These are phyloP conservation scores for Poliocrania exsul DNA, from an alignment of 2,797 vertebrate genomes.

Conservation along the genomic window DNA sequence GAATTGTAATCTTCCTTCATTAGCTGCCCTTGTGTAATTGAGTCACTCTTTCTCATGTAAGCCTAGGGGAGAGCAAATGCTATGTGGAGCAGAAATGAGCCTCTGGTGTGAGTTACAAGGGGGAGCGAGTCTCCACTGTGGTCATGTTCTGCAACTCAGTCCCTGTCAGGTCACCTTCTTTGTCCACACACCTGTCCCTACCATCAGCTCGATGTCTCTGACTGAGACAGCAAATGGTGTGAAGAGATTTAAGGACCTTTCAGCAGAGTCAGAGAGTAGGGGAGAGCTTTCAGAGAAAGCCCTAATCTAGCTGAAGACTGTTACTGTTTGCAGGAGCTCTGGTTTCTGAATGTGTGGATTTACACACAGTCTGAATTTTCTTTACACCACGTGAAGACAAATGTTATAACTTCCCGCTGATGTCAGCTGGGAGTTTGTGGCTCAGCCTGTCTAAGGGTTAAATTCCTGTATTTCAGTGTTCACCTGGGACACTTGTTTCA, in stretches of 20 bases:
- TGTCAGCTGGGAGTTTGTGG: not conserved
- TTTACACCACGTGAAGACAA: not conserved
- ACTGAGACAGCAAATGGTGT: not conserved
- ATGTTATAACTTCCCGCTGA: not conserved
- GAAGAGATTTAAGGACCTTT: not conserved
- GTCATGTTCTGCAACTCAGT: not conserved
- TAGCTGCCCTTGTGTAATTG: not conserved
- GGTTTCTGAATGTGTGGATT: not conserved
- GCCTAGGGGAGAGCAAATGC: not conserved
- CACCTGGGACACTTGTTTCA: not conserved
- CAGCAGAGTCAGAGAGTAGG: not conserved
- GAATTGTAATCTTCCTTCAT: constrained; percentile 24
- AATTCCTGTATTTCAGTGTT: not conserved
- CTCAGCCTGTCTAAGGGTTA: not conserved
- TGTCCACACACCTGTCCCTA: not conserved
- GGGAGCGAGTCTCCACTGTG: rapidly evolving
- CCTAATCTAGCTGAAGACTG: not conserved
- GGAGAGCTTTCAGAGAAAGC: not conserved
- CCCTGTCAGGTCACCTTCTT: not conserved
- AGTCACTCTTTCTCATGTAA: not conserved
- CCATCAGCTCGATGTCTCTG: not conserved
- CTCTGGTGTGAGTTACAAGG: not conserved
- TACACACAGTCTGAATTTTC: not conserved
- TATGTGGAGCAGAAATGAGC: not conserved
- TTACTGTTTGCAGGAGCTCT: not conserved